A percentile compares a stretch with the other conserved stretches of the same genome.
These are phyloP conservation scores for Drosophila takahashii DNA, from an alignment of 1,140 invertebrate species.

Conservation along the genomic window DNA sequence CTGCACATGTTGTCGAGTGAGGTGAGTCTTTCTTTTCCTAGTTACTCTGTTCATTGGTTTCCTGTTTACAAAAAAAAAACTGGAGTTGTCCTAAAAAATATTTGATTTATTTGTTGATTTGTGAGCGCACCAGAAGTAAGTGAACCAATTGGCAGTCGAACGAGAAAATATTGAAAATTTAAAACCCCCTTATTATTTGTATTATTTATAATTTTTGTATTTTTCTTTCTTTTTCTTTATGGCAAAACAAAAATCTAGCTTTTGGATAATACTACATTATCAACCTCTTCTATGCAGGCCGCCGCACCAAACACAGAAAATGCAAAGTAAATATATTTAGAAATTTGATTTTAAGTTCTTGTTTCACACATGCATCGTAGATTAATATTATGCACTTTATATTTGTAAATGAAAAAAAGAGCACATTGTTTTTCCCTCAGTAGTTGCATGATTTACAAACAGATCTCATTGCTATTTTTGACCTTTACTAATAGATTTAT, in stretches of 20 bases:
- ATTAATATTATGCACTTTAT: no score
- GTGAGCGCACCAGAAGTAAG: slow-evolving; percentile 70
- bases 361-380: slow-evolving; percentile 35
- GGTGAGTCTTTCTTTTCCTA: slow-evolving; percentile 78
- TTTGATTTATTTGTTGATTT: slow-evolving; percentile 61
- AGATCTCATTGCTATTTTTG: neutral
- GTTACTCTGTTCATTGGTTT: neutral
- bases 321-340: slow-evolving; percentile 87
- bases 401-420: neutral
- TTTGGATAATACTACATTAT: slow-evolving; percentile 86
- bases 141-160: slow-evolving; percentile 66
- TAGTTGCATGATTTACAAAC: slow-evolving; percentile 31
- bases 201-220: slow-evolving; percentile 48
- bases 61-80: neutral
- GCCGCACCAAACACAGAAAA: slow-evolving; percentile 85
- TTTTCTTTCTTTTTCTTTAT: slow-evolving; percentile 73
- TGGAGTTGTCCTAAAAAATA: slow-evolving; percentile 48
- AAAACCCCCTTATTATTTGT: slow-evolving; percentile 27
- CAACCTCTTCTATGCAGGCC: slow-evolving; percentile 84
- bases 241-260: slow-evolving; percentile 85
- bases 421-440: slow-evolving; percentile 16
- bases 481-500: slow-evolving; percentile 1
- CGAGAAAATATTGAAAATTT: slow-evolving; percentile 22
- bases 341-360: slow-evolving; percentile 60
- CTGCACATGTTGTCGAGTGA: slow-evolving; percentile 85